A percentile compares a stretch with the other conserved stretches of the same genome.
These are phyloP conservation scores for Neelides folsomi DNA, from an alignment of 2,888 invertebrate species.

Conservation along the genomic window DNA sequence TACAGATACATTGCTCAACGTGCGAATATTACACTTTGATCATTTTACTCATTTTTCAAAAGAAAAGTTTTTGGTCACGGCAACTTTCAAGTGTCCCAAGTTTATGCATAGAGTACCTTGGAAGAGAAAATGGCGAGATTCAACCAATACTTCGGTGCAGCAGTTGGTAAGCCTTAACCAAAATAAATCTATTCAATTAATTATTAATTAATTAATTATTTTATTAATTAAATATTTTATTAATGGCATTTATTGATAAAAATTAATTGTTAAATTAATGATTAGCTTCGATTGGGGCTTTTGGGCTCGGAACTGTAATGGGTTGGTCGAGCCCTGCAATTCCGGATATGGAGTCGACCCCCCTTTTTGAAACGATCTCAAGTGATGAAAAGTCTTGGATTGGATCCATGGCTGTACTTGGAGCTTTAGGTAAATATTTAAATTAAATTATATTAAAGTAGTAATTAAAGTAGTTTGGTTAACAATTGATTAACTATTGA, in stretches of 20 bases:
- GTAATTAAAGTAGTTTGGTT: too few species aligned
- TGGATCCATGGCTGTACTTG: conserved; percentile 41
- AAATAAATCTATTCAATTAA: too few species aligned
- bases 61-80: too few species aligned
- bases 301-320: conserved; percentile 25
- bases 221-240: not conserved
- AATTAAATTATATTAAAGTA: too few species aligned
- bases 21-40: too few species aligned
- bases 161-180: not conserved
- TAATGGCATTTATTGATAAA: too few species aligned
- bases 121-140: not conserved
- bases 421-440: not conserved
- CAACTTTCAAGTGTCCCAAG: not conserved
- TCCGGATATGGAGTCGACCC: conserved; percentile 17
- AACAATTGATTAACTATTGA: too few species aligned
- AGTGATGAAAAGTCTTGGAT: conserved; percentile 45
- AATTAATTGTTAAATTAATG: too few species aligned
- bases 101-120: not conserved
- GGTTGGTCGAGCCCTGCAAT: conserved; percentile 23
- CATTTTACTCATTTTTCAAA: too few species aligned
- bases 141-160: not conserved
- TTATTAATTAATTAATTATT: too few species aligned
- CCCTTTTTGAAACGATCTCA: conserved; percentile 36
- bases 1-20: too few species aligned
- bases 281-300: conserved; percentile 24